A percentile compares a stretch with the other conserved stretches of the same genome.
phyloP scores from a whole-genome alignment of 2,797 vertebrate genomes.

The Pterois miles region DNA sequence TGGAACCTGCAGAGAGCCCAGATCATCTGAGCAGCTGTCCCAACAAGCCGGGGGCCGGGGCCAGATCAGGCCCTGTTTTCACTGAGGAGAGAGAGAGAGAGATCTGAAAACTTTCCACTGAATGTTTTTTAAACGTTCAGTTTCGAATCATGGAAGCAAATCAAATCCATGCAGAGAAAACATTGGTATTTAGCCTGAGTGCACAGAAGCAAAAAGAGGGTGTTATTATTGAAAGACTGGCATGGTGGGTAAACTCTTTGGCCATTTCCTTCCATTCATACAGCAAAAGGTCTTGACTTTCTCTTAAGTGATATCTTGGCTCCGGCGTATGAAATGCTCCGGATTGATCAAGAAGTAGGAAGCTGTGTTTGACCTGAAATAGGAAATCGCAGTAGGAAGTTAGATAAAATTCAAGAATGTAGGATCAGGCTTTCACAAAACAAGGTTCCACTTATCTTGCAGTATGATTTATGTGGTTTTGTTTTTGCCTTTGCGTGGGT shows the following conservation, averaged over 20 bases:
- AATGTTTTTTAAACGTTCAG: conserved; percentile 21
- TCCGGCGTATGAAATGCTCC: conserved; percentile 39
- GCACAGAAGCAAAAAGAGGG: conserved; percentile 56
- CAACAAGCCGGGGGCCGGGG: conserved; percentile 79
- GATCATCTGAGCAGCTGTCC: conserved; percentile 86
- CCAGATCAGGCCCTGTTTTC: conserved; percentile 77
- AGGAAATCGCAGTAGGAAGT: conserved; percentile 79
- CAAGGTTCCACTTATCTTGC: conserved; percentile 51
- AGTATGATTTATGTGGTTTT: conserved; percentile 64
- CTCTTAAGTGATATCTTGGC: conserved; percentile 77
- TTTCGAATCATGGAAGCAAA: conserved; percentile 51
- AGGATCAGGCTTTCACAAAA: conserved; percentile 55
- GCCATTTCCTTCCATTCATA: conserved; percentile 84
- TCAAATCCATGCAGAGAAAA: conserved; percentile 64
- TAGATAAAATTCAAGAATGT: conserved; percentile 74
- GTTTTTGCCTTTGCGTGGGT: conserved; percentile 25
- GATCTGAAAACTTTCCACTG: conserved; percentile 57
- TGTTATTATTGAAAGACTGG: conserved; percentile 71
- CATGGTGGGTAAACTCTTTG: conserved; percentile 68
- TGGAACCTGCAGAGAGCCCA: conserved; percentile 79
- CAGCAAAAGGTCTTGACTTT: conserved; percentile 78
- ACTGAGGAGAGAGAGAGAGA: conserved; percentile 21
- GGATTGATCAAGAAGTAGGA: conserved; percentile 63
- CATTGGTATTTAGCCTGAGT: conserved; percentile 62
- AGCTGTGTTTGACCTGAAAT: conserved; percentile 63